Evolutionary conservation across 1,140 invertebrate genomes (phyloP), one percentile per base, ranked within the genome.

Genomic region (Bombus turneri): DNA sequence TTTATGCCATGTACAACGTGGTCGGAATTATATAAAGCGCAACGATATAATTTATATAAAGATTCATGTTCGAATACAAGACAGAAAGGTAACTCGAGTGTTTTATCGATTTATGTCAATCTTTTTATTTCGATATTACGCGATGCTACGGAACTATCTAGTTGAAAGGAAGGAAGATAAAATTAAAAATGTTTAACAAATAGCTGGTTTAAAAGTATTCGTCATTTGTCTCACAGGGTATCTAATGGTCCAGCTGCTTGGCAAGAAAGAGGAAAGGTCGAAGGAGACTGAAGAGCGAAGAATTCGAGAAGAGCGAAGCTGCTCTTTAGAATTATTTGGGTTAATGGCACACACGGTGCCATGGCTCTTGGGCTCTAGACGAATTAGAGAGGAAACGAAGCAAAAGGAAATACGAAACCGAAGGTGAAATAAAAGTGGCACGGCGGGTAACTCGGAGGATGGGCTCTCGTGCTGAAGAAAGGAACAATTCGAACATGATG

Each of bases 251-350:
- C 15, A 39, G 47, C n/a, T 31, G 41, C 28, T 22, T 39, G 9
- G 13, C 47, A 43, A 37, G 62, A 76, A 69, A 47, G 73, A 25
- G n/a, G 15, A 37, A 78, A 31, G 62, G 12, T n/a, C 39, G 47
- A 41, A 64, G 47, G 66, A 59, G 77, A 43, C 12, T 15, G 57
- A 34, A 62, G 43, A 59, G 75, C n/a, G 34, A 43, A 39, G 57
- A 81, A 86, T 89, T 83, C 39, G 71, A 66, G 41, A 73, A 71
- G 53, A 59, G 66, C 57, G 59, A 68, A 59, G 68, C 64, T 74
- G 39, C 9, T 59, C 57, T 71, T 87, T n/a, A 68, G 78, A 90
- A 91, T 91, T 88, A 91, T 90, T 91, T 91, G 90, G 90, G 90
- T 91, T 90, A 90, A 91, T 91, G 86, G 90, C 64, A 83, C 86